phyloP scores from a whole-genome alignment of 2,797 vertebrate genomes.

The Brachyalestes nurse region DNA sequence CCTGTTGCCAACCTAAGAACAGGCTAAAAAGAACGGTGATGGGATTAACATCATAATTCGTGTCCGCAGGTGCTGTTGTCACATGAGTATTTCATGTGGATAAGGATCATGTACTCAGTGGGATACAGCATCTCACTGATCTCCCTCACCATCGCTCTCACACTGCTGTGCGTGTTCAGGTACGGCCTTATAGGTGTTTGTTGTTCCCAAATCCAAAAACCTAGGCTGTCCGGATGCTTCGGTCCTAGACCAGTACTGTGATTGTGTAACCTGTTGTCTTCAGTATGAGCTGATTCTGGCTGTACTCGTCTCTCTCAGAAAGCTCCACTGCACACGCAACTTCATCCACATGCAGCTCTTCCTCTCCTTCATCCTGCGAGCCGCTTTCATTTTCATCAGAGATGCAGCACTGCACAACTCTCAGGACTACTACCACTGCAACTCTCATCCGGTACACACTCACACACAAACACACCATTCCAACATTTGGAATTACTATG shows the following conservation, averaged over 20 bases:
- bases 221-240: not conserved
- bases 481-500: not conserved
- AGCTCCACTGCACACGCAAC: conserved; percentile 92
- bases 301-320: conserved; percentile 71
- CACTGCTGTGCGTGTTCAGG: conserved; percentile 87
- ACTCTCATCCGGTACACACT: conserved; percentile 79
- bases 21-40: not conserved
- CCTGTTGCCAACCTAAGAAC: not conserved
- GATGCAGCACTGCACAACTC: conserved; percentile 85
- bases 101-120: conserved; percentile 89
- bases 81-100: conserved; percentile 83
- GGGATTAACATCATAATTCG: not conserved
- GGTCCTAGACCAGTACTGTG: not conserved
- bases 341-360: conserved; percentile 97
- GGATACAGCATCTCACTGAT: conserved; percentile 89
- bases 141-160: conserved; percentile 83
- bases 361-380: conserved; percentile 90
- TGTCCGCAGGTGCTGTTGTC: conserved; percentile 65
- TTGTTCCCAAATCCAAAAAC: not conserved
- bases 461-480: not conserved
- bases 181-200: conserved; percentile 54
- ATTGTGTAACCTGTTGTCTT: not conserved
- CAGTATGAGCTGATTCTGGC: conserved; percentile 8
- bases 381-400: conserved; percentile 90
- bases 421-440: conserved; percentile 84